Evolutionary conservation across 2,113 vertebrate genomes (phyloP), one percentile per base, ranked within the genome.

Genomic region (Cervus canadensis): DNA sequence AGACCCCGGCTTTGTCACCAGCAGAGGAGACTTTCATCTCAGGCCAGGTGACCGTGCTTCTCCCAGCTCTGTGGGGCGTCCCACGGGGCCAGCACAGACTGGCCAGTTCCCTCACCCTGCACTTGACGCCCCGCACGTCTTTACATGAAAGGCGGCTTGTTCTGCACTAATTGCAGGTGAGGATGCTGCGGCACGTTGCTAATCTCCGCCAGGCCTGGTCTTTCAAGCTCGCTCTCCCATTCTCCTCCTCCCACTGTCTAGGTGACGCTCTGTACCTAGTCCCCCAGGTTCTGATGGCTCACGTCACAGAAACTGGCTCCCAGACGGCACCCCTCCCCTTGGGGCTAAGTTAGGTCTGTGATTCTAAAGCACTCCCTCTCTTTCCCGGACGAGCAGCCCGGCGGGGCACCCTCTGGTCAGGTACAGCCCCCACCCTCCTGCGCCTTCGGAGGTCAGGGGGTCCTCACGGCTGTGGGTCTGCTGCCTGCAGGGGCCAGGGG

Each of bases 21-120:
- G 95, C 40, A 0, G 21, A 56, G 78, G 87, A 94, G 79, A 50
- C 13, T 52, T 95, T 92, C 26, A 3, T 97, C 96, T 98, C 97
- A 95, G 97, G 98, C 97, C 96, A 89, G 96, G 84, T 84, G 56
- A 92, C 93, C 14, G 93, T 89, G 92, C 97, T 90, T 87, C 86
- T 33, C 36, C 23, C 28, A 87, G 91, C 94, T 92, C 36, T 67
- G 1, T 11, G 2, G 7, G 7, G 21, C 14, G 6, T 6, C 33
- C n/a, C 2, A 52, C 43, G 0, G 0, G 33, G 48, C 45, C 1
- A 1, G 21, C 83, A 8, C 59, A 54, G 79, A 45, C 78, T 17
- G 57, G 30, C 59, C 21, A n/a, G 16, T 67, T 52, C 48, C 62
- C 59, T 89, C 48, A 28, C 67, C 19, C 64, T 81, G 9, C 45